Evolutionary conservation across 2,888 invertebrate genomes (phyloP).

Genomic region (Desoria tigrina): DNA sequence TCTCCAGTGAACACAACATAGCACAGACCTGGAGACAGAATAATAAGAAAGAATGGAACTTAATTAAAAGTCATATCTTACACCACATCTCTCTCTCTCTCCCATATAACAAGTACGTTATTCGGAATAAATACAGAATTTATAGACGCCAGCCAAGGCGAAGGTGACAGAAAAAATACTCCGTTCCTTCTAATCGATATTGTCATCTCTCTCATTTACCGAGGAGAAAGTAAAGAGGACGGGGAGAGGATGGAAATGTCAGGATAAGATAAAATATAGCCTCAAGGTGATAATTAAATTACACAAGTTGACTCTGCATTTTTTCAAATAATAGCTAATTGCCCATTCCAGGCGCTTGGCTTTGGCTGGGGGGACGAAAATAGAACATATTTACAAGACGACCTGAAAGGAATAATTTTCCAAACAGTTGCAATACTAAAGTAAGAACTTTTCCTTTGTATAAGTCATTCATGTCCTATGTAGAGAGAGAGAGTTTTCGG

Average conservation of each 20-base stretch:
- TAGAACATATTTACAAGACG: no score
- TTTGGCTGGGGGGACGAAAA: no score
- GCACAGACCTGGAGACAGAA: slow-evolving; percentile 70
- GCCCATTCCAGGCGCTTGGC: no score
- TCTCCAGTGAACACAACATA: slow-evolving; percentile 88
- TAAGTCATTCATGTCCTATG: no score
- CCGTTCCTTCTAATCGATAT: background rate
- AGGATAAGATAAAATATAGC: no score
- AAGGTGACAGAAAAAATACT: background rate
- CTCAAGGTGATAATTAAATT: slow-evolving; percentile 9
- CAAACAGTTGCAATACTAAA: no score
- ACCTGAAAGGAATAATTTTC: no score
- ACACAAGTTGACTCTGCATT: slow-evolving; percentile 3
- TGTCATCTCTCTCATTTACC: background rate
- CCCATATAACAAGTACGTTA: background rate
- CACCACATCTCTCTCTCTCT: background rate
- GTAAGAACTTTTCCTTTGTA: no score
- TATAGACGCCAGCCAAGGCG: no score
- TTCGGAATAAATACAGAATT: background rate
- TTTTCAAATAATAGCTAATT: no score
- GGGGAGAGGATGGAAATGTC: background rate
- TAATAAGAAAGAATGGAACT: slow-evolving; percentile 2
- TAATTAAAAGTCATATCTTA: slow-evolving; percentile 4
- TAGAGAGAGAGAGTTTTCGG: no score
- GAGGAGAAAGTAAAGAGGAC: background rate